These are phyloP conservation scores for Fulica atra DNA, from an alignment of 2,113 vertebrate genomes.

Conservation along the genomic window DNA sequence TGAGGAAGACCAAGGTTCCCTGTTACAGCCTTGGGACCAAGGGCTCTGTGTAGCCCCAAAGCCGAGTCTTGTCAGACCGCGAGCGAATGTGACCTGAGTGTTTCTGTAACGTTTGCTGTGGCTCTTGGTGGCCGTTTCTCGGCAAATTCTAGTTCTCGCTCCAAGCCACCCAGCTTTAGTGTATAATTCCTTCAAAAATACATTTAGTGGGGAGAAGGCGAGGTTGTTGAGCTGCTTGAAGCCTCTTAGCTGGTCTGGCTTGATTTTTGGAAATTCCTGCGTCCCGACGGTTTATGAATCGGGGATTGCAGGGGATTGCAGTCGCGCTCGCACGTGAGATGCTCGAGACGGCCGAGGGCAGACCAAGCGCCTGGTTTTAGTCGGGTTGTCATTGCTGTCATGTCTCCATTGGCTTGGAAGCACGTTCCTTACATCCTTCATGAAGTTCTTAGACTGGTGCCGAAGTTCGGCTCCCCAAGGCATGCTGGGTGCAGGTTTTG, in stretches of 20 bases:
- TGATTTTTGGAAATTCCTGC: not conserved
- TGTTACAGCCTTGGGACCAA: too few relatives aligned
- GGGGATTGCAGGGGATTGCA: not conserved
- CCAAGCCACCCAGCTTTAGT: not conserved
- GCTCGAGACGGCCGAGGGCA: not conserved
- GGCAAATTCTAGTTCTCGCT: not conserved
- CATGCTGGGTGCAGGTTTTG: not conserved
- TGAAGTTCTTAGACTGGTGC: not conserved
- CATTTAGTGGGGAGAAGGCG: not conserved
- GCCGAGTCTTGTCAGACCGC: accelerated
- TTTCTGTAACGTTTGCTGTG: not conserved
- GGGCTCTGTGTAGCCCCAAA: accelerated
- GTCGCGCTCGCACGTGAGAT: not conserved
- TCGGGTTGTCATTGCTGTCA: accelerated
- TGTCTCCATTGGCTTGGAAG: not conserved
- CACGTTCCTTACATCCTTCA: accelerated
- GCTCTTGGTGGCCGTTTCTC: not conserved
- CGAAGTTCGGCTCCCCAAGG: not conserved
- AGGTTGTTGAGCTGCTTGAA: not conserved
- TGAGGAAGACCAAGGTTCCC: not conserved
- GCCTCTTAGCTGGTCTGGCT: not conserved
- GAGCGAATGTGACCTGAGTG: accelerated
- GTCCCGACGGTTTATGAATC: not conserved
- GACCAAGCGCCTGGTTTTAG: not conserved
- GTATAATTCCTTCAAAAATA: not conserved